Conservation (phyloP, 1,140 invertebrate genomes). For the Aphelenchoides fujianensis region DNA sequence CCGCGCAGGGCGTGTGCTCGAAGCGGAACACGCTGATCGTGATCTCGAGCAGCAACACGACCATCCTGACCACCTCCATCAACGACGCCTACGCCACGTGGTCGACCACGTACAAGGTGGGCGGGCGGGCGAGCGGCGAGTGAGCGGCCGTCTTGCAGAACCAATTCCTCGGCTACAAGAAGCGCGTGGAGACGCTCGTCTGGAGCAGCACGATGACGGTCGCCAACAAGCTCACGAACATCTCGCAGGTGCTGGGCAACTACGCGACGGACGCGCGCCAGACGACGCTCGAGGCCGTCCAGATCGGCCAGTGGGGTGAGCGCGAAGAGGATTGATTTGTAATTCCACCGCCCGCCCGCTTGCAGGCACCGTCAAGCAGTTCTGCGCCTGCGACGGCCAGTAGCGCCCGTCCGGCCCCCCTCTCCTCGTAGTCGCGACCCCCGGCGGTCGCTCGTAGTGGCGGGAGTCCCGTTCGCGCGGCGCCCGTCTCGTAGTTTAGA, state of each 20-base stretch:
- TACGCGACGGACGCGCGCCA: neutral
- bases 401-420: too few relatives aligned
- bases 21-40: neutral
- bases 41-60: neutral
- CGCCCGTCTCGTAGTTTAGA: neutral
- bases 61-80: neutral
- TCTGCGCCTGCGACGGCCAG: neutral
- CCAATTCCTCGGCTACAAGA: constrained; percentile 9
- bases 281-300: neutral
- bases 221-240: neutral
- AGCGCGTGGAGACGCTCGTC: neutral
- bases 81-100: constrained; percentile 6
- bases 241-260: neutral
- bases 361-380: neutral
- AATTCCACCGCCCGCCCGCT: too few relatives aligned
- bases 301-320: neutral
- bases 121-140: too few relatives aligned
- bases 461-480: neutral
- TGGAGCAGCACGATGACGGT: neutral
- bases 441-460: too few relatives aligned
- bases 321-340: too few relatives aligned
- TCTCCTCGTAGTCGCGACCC: too few relatives aligned
- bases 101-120: neutral
- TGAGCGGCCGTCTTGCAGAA: too few relatives aligned
- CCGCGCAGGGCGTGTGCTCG: neutral